Evolutionary conservation across 2,797 vertebrate genomes (phyloP).

Genomic region (Neosalanx taihuensis): DNA sequence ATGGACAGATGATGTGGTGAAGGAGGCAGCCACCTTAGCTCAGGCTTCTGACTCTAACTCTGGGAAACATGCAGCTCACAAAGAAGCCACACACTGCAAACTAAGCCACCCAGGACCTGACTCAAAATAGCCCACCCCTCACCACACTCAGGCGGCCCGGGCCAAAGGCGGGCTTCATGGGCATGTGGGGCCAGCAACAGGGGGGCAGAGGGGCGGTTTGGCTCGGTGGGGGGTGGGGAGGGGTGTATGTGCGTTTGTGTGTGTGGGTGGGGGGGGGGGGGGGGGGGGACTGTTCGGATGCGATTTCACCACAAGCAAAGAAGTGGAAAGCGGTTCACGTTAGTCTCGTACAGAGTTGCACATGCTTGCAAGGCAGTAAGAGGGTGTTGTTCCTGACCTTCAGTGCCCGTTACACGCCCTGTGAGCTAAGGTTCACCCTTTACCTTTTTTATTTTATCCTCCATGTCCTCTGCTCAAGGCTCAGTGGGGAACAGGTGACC

Average conservation of each 20-base stretch:
- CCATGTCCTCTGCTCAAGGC: slow-evolving; percentile 12
- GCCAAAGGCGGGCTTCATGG: slow-evolving; percentile 35
- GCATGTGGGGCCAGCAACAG: slow-evolving; percentile 20
- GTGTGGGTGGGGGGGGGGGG: no score
- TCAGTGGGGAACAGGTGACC: slow-evolving; percentile 45
- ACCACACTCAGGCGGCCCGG: slow-evolving; percentile 20
- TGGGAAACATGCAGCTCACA: slow-evolving; percentile 48
- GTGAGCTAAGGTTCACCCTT: background rate
- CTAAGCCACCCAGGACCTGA: slow-evolving; percentile 40
- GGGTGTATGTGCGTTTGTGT: background rate
- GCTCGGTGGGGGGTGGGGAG: background rate
- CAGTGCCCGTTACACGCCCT: background rate
- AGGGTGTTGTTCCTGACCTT: slow-evolving; percentile 9
- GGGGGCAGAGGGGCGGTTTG: slow-evolving; percentile 26
- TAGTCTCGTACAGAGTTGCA: background rate
- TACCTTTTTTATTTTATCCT: background rate
- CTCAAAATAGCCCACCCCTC: slow-evolving; percentile 38
- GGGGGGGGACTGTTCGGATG: slow-evolving; percentile 30
- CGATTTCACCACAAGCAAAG: slow-evolving; percentile 34
- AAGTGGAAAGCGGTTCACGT: slow-evolving; percentile 5
- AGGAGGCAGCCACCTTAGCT: slow-evolving; percentile 32
- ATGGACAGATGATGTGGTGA: slow-evolving; percentile 13
- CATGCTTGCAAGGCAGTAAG: background rate
- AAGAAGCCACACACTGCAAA: slow-evolving; percentile 43
- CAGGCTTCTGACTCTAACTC: slow-evolving; percentile 13